Evolutionary conservation across 2,888 invertebrate species (phyloP), one percentile per base, ranked within the genome.

Genomic region (Argyresthia albistria): DNA sequence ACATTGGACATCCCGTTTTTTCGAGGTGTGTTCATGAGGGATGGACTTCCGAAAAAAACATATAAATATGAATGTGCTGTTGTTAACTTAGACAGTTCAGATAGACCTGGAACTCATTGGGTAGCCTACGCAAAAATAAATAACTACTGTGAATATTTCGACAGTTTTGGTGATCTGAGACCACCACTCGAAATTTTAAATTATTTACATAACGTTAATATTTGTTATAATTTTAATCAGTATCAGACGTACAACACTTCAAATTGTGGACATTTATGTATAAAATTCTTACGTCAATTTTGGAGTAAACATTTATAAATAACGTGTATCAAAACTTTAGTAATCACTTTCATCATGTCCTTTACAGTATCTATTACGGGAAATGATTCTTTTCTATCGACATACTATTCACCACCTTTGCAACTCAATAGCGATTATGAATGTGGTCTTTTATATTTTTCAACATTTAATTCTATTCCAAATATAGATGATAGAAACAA

Each of bases 151-250:
- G 55, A 60, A 43, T 76, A 75, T 57, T 76, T 67, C 59, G 70
- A 75, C 54, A 69, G 67, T 50, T 75, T 67, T 57, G 72, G 71
- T 4, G 63, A 73, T 57, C 56, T 70, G 12, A 58, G 58, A 51
- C 70, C 70, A 8, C 65, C 67, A 0, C n/a, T 48, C 47, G 66
- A 70, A 59, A 9, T 65, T n/a, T 53, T 61, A 11, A 57, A 58
- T n/a, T 68, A 67, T 54, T 49, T 54, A 35, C 42, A 45, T 3
- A 43, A 50, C 25, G 3, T 11, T 11, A 14, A 62, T 35, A 54
- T 55, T 43, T 43, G 50, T 48, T 67, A 63, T 48, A 69, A 66
- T 58, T 60, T 66, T 59, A 15, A 10, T n/a, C 46, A 43, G 12
- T 43, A 45, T 42, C 54, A 54, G 43, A 39, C 43, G 11, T 25